Evolutionary conservation across 2,888 invertebrate genomes (phyloP).

Genomic region (Hedya salicella): DNA sequence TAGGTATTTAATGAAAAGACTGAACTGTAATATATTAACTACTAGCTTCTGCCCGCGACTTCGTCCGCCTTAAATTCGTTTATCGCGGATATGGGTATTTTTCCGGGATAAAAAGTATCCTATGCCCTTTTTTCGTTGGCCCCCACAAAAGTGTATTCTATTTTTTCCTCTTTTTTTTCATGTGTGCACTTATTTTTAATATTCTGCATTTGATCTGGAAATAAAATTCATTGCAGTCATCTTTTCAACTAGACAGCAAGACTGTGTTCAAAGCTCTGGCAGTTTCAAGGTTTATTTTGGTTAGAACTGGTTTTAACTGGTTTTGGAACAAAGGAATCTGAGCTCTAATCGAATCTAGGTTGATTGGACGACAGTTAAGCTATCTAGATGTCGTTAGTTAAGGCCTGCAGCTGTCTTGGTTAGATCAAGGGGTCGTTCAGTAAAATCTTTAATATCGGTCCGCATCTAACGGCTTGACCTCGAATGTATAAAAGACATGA

Average conservation of each 20-base stretch:
- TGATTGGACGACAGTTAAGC: conserved; percentile 66
- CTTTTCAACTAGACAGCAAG: conserved; percentile 9
- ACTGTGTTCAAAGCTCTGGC: conserved; percentile 20
- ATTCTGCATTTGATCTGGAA: background rate
- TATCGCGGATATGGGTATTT: too few species aligned
- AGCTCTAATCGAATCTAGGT: conserved; percentile 57
- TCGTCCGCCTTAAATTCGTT: too few species aligned
- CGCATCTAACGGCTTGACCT: too few species aligned
- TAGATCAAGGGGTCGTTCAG: conserved; percentile 26
- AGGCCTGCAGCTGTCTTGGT: conserved; percentile 27
- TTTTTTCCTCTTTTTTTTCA: too few species aligned
- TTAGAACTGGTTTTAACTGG: conserved; percentile 45
- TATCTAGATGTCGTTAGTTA: conserved; percentile 41
- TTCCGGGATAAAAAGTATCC: too few species aligned
- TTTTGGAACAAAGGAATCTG: conserved; percentile 63
- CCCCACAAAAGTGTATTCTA: too few species aligned
- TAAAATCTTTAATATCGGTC: background rate
- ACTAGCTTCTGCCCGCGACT: too few species aligned
- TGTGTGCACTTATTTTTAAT: too few species aligned
- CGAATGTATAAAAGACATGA: too few species aligned
- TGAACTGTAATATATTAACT: too few species aligned
- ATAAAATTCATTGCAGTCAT: conserved; percentile 9
- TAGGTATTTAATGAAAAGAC: too few species aligned
- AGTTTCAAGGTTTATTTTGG: conserved; percentile 43
- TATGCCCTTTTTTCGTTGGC: too few species aligned